Evolutionary conservation across 2,888 invertebrate genomes (phyloP).

Genomic region (Drosophila gaucha): DNA sequence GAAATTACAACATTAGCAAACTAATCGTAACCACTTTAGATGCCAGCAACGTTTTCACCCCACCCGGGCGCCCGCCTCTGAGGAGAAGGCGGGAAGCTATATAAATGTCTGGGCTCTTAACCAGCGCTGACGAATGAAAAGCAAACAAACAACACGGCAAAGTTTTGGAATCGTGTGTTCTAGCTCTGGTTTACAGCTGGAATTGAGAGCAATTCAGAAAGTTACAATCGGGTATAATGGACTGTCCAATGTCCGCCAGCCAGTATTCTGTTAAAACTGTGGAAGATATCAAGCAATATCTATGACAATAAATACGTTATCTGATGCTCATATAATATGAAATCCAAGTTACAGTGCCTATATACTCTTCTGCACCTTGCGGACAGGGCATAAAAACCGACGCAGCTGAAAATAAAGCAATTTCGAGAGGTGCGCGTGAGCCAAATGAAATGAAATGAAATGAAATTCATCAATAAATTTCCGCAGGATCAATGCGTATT

Average conservation of each 20-base stretch:
- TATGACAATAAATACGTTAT: not conserved
- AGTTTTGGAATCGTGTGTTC: slow-evolving; percentile 59
- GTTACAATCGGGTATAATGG: not conserved
- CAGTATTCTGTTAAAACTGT: not conserved
- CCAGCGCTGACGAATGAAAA: slow-evolving; percentile 47
- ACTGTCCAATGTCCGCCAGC: no score
- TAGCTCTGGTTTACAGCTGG: slow-evolving; percentile 44
- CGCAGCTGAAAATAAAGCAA: slow-evolving; percentile 64
- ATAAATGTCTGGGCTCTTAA: slow-evolving; percentile 56
- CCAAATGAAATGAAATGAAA: slow-evolving; percentile 58
- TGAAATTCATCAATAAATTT: slow-evolving; percentile 78
- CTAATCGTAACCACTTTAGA: slow-evolving; percentile 79
- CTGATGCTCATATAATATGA: not conserved
- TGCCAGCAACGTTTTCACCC: slow-evolving; percentile 59
- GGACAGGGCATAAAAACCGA: slow-evolving; percentile 5
- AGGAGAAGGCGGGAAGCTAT: slow-evolving; percentile 38
- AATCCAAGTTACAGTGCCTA: not conserved
- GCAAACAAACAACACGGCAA: slow-evolving; percentile 41
- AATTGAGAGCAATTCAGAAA: slow-evolving; percentile 5
- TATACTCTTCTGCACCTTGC: not conserved
- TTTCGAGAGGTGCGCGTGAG: slow-evolving; percentile 55
- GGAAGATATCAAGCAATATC: not conserved
- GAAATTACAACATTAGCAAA: slow-evolving; percentile 80
- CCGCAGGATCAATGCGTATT: slow-evolving; percentile 51
- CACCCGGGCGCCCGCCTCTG: not conserved